A percentile compares a stretch with the other conserved stretches of the same genome.
Evolutionary conservation across 2,113 vertebrate species (phyloP).

Genomic region (Python bivittatus): DNA sequence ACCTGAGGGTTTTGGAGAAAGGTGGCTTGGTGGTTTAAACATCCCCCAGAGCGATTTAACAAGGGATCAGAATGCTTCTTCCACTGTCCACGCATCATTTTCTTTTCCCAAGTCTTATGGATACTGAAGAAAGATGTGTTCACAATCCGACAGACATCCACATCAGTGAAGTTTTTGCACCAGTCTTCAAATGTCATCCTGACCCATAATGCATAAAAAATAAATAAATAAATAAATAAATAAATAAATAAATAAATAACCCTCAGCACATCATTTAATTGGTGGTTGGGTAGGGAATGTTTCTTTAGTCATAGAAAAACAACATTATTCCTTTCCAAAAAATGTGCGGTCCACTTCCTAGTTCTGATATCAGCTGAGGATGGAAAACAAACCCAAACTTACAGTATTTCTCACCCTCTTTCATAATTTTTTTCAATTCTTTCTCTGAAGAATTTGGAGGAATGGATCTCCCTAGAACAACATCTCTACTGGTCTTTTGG

Average conservation of each 20-base stretch:
- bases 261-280: not conserved
- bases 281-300: accelerated
- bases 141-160: conserved; percentile 86
- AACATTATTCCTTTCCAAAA: not conserved
- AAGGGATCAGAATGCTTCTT: conserved; percentile 79
- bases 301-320: not conserved
- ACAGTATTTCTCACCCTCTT: not conserved
- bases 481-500: too few relatives aligned
- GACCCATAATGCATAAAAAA: not conserved
- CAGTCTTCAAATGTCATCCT: conserved; percentile 95
- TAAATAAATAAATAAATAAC: not conserved
- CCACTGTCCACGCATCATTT: conserved; percentile 83
- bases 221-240: conserved; percentile 1
- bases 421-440: not conserved
- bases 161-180: conserved; percentile 87
- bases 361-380: not conserved
- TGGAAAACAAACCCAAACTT: not conserved
- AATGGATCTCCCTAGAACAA: not conserved
- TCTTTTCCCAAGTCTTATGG: conserved; percentile 85
- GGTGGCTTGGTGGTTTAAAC: conserved; percentile 84
- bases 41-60: conserved; percentile 88
- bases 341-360: not conserved
- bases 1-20: conserved; percentile 99
- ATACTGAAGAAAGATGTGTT: conserved; percentile 85
- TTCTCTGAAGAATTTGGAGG: not conserved